These are phyloP conservation scores for Coenonympha glycerion DNA, from an alignment of 2,888 invertebrate genomes.

Conservation along the genomic window DNA sequence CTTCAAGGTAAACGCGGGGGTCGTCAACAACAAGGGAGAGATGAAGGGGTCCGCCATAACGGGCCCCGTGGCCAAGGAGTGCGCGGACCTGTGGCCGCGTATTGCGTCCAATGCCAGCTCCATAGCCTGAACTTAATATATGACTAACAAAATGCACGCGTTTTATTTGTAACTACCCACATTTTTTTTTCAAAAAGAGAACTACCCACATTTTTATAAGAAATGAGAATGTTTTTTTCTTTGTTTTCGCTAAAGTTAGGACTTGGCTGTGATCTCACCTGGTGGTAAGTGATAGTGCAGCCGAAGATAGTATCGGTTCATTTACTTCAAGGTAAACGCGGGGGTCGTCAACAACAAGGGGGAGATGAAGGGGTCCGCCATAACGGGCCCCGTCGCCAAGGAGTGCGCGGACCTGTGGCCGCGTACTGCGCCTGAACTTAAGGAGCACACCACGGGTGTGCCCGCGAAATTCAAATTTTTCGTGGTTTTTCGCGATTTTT, in stretches of 20 bases:
- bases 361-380: conserved; percentile 99
- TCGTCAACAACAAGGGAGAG: conserved; percentile 99
- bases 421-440: conserved; percentile 97
- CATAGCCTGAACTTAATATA: conserved; percentile 83
- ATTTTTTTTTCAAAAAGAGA: too few species aligned
- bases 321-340: conserved; percentile 99
- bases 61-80: conserved; percentile 99
- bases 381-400: conserved; percentile 99
- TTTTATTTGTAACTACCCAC: conserved; percentile 13
- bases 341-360: conserved; percentile 99
- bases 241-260: too few species aligned
- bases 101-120: conserved; percentile 99
- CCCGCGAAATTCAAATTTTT: conserved; percentile 99
- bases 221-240: too few species aligned
- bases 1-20: conserved; percentile 99
- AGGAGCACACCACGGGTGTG: conserved; percentile 99
- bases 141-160: conserved; percentile 23
- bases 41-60: conserved; percentile 99
- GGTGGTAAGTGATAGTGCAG: too few species aligned
- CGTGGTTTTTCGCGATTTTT: too few species aligned
- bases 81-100: conserved; percentile 99
- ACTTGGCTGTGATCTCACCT: too few species aligned
- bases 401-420: conserved; percentile 99
- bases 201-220: too few species aligned
- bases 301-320: too few species aligned